Base-by-base conservation (phyloP, 2,888 invertebrate species). In the Autographa gamma region DNA sequence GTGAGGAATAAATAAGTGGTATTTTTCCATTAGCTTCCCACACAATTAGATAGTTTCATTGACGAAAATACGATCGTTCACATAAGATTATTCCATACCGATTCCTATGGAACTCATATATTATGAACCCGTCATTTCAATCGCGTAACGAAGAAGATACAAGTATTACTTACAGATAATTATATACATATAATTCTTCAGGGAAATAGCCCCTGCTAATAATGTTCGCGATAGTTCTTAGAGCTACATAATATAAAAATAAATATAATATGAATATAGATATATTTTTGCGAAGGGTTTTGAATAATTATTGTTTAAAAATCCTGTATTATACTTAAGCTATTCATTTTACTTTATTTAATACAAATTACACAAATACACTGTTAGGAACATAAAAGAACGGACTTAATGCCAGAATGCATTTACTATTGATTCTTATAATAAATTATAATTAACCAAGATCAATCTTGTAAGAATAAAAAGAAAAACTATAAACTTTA, bases 141-240 rank as follows among this genome's bases (percentile, higher is more conserved):
- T 34, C 19, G 31, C 59, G 32, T 60, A 48, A 34, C 38, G 31
- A 63, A 38, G 59, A 54, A 63, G 25, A 69, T 31, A n/a, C 14
- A 73, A 66, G 7, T 32, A 38, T 79, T 75, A 74, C 34, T 9
- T 34, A 3, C 34, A 6, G 6, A 8, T 34, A 9, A 38, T 38
- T 38, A 38, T 9, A 38, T 6, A 32, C 5, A 43, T 16, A 69
- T 31, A 62, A 74, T 60, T 56, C 75, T 75, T 54, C 41, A 60
- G 66, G 66, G 79, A 65, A 74, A 64, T 63, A 76, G 54, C 68
- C 60, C 32, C 79, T 73, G 69, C 11, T 74, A 64, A 69, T 66
- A 61, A 69, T 56, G 43, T 61, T 32, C 32, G 25, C 18, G 62
- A 66, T 52, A 76, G 67, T 61, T 52, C 19, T 59, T 58, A 41